Conservation (phyloP, 1,140 invertebrate genomes). For the Latrodectus geometricus region DNA sequence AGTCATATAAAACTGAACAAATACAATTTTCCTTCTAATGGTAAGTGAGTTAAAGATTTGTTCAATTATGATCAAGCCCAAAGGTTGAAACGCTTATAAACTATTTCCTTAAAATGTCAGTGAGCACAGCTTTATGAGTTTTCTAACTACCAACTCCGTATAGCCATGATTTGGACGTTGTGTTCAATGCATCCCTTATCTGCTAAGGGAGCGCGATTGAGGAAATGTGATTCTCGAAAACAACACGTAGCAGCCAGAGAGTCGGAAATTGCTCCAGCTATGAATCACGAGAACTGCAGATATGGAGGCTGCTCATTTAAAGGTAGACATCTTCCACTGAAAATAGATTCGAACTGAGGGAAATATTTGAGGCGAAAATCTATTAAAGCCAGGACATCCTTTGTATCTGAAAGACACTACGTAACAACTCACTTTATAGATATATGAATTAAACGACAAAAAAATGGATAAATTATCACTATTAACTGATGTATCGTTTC, state of each 20-base stretch:
- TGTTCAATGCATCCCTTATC: slow-evolving; percentile 30
- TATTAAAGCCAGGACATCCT: slow-evolving; percentile 47
- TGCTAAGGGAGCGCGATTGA: slow-evolving; percentile 23
- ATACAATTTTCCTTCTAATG: no score
- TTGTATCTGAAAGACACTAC: slow-evolving; percentile 8
- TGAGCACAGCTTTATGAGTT: no score
- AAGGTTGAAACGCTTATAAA: no score
- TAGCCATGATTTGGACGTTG: neutral
- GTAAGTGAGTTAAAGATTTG: no score
- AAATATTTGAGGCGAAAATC: slow-evolving; percentile 30
- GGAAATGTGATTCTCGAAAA: slow-evolving; percentile 42
- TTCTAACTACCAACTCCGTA: neutral
- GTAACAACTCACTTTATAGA: slow-evolving; percentile 16
- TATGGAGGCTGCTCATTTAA: slow-evolving; percentile 22
- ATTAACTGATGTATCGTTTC: neutral
- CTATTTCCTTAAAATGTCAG: no score
- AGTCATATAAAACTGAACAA: no score
- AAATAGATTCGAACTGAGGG: slow-evolving; percentile 36
- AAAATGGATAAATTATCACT: neutral
- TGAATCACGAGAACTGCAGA: slow-evolving; percentile 45
- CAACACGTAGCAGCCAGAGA: slow-evolving; percentile 15
- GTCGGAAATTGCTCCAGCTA: slow-evolving; percentile 48
- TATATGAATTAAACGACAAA: slow-evolving; percentile 11
- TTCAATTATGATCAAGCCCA: no score
- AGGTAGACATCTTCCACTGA: slow-evolving; percentile 1